Conservation (phyloP, 2,113 vertebrate species). For the Lasiurus borealis region DNA sequence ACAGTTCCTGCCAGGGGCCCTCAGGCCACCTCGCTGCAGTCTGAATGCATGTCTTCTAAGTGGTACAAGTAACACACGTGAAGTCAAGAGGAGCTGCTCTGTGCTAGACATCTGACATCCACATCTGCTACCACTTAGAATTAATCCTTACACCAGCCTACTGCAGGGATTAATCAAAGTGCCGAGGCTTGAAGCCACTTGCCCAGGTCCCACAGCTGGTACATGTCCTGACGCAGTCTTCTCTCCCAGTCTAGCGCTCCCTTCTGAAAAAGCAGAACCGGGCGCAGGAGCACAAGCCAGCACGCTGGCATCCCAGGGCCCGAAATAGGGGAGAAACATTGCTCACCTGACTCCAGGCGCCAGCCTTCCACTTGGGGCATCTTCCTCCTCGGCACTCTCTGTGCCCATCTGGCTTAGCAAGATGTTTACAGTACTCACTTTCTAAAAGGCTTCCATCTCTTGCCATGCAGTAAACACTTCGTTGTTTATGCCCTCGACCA, state of each 20-base stretch:
- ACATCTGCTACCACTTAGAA: not conserved
- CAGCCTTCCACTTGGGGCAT: slow-evolving; percentile 96
- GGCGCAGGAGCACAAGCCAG: not conserved
- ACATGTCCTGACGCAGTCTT: not conserved
- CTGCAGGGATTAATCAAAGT: not conserved
- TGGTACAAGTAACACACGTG: not conserved
- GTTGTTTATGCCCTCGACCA: slow-evolving; percentile 94
- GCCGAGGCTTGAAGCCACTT: not conserved
- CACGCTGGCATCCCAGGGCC: not conserved
- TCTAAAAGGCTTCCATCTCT: slow-evolving; percentile 91
- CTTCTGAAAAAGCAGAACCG: not conserved
- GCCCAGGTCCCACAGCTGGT: not conserved
- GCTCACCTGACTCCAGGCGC: slow-evolving; percentile 96
- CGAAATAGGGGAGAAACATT: slow-evolving; percentile 56
- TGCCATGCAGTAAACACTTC: slow-evolving; percentile 94
- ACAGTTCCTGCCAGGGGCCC: not conserved
- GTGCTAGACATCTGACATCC: accelerated
- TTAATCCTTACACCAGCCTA: not conserved
- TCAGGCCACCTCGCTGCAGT: not conserved
- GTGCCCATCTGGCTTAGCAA: slow-evolving; percentile 92
- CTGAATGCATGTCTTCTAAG: not conserved
- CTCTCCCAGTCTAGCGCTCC: not conserved
- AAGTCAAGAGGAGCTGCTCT: not conserved
- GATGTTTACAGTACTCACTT: slow-evolving; percentile 93
- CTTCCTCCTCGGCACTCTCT: slow-evolving; percentile 94